These are phyloP conservation scores for Antitype chi DNA, from an alignment of 2,888 invertebrate species.

Conservation along the genomic window DNA sequence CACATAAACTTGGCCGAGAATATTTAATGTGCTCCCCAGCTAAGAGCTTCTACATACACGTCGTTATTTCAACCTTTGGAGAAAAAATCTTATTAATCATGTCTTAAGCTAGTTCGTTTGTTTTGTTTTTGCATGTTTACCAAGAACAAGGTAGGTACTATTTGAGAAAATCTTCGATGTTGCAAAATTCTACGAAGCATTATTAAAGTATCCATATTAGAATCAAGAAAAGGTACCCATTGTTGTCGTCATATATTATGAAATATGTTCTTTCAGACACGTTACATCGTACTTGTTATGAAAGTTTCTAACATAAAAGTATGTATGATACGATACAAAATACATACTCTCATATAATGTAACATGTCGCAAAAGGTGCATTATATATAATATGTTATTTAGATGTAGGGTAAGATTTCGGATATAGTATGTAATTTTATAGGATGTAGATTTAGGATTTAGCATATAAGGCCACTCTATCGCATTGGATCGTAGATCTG, in stretches of 20 bases:
- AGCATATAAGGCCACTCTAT: too few species aligned
- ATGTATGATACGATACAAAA: slow-evolving; percentile 1
- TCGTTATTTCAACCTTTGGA: slow-evolving; percentile 24
- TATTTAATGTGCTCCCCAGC: slow-evolving; percentile 61
- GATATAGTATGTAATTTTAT: too few species aligned
- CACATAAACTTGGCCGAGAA: slow-evolving; percentile 55
- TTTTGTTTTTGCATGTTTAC: slow-evolving; percentile 22
- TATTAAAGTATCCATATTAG: not conserved
- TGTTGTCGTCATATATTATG: slow-evolving; percentile 4
- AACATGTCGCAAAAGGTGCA: too few species aligned
- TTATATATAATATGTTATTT: too few species aligned
- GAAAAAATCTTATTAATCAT: slow-evolving; percentile 47
- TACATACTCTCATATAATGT: not conserved
- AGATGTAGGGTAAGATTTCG: too few species aligned
- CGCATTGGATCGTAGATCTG: too few species aligned
- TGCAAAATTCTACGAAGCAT: slow-evolving; percentile 7
- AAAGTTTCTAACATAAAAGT: slow-evolving; percentile 15
- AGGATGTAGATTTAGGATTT: too few species aligned
- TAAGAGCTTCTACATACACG: slow-evolving; percentile 51
- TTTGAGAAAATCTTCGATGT: not conserved
- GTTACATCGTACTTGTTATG: not conserved
- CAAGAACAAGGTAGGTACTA: not conserved
- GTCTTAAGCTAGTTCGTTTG: slow-evolving; percentile 11
- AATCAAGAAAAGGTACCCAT: slow-evolving; percentile 11
- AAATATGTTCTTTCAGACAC: slow-evolving; percentile 17